phyloP scores from a whole-genome alignment of 2,888 invertebrate genomes.

The Lasioglossum zephyrum region DNA sequence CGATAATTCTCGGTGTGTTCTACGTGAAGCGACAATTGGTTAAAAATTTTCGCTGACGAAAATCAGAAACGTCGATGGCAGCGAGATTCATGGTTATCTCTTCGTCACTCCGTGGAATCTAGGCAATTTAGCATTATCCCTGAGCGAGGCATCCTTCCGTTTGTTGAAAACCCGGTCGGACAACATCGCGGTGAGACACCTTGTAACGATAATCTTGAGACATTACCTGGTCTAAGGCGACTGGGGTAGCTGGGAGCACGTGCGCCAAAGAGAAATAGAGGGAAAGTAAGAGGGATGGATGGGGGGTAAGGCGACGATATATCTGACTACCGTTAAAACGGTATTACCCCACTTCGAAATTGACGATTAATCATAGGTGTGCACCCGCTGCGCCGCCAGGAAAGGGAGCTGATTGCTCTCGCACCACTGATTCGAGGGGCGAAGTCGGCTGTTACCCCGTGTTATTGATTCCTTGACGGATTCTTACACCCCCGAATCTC shows the following conservation, averaged over 20 bases:
- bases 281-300: slow-evolving; percentile 58
- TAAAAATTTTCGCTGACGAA: not conserved
- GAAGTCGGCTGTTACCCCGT: not conserved
- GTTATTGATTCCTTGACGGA: slow-evolving; percentile 57
- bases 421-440: slow-evolving; percentile 30
- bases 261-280: slow-evolving; percentile 53
- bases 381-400: slow-evolving; percentile 39
- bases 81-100: not conserved
- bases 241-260: slow-evolving; percentile 45
- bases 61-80: not conserved
- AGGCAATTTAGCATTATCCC: slow-evolving; percentile 10
- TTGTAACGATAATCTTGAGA: slow-evolving; percentile 63
- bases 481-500: slow-evolving; percentile 23
- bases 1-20: too few relatives aligned
- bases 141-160: slow-evolving; percentile 19
- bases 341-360: slow-evolving; percentile 69
- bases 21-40: not conserved
- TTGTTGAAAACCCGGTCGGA: slow-evolving; percentile 40
- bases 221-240: slow-evolving; percentile 59
- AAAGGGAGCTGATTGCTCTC: slow-evolving; percentile 49
- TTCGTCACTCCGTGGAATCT: not conserved
- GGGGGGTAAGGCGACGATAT: slow-evolving; percentile 58
- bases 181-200: slow-evolving; percentile 44
- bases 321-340: slow-evolving; percentile 65
- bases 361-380: slow-evolving; percentile 72